A percentile compares a stretch with the other conserved stretches of the same genome.
phyloP scores from a whole-genome alignment of 2,113 vertebrate genomes.

The Tachuris rubrigastra region DNA sequence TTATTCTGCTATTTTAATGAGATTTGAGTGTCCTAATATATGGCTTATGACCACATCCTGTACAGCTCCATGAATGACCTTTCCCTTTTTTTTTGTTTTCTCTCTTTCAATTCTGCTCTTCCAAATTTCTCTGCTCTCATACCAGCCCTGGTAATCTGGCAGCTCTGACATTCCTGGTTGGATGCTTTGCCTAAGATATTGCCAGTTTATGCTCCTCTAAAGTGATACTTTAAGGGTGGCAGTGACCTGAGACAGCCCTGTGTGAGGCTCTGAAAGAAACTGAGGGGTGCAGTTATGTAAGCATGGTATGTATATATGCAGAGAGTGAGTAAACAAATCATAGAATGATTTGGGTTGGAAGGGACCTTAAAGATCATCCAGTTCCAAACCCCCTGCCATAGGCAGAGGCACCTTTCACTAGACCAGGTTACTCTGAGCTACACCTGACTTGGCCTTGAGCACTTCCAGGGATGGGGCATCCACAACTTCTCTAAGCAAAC shows the following conservation, averaged over 20 bases:
- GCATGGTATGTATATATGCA: neutral
- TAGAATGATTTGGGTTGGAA: neutral
- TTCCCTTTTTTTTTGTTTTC: neutral
- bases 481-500: neutral
- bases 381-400: fast-evolving
- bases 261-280: neutral
- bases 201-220: neutral
- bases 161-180: neutral
- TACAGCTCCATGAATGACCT: neutral
- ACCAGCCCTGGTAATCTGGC: neutral
- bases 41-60: neutral
- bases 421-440: neutral
- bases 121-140: neutral
- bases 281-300: neutral
- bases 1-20: conserved; percentile 19
- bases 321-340: neutral
- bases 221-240: neutral
- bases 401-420: neutral
- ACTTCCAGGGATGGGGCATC: neutral
- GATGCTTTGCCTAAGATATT: neutral
- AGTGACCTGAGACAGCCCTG: neutral
- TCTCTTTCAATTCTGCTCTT: neutral
- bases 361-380: no score
- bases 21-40: neutral
- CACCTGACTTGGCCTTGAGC: neutral